Evolutionary conservation across 2,797 vertebrate genomes (phyloP).

Genomic region (Thalassophryne amazonica): DNA sequence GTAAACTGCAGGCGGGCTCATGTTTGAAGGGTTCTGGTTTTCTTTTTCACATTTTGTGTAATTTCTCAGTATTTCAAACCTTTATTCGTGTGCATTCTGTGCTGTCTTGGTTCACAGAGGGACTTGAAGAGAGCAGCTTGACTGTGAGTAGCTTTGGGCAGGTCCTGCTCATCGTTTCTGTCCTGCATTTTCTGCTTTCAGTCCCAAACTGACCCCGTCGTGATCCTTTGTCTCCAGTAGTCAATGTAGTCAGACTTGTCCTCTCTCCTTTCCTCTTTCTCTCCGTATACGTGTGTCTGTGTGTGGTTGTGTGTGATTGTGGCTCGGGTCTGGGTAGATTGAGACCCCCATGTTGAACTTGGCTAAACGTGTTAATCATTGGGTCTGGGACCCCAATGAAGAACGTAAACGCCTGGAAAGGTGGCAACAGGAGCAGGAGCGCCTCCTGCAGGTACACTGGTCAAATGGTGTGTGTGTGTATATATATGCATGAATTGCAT

Average conservation of each 20-base stretch:
- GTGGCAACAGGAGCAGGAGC: constrained; percentile 97
- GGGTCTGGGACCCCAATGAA: constrained; percentile 98
- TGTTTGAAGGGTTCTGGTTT: no score
- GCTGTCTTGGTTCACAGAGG: constrained; percentile 52
- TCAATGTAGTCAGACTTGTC: constrained; percentile 59
- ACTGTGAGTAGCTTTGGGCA: constrained; percentile 68
- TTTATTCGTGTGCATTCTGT: background rate
- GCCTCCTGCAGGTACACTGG: constrained; percentile 89
- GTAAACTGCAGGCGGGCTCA: no score
- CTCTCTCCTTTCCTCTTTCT: constrained; percentile 70
- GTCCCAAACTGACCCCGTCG: constrained; percentile 54
- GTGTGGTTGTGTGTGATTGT: constrained; percentile 22
- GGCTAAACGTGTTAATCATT: constrained; percentile 89
- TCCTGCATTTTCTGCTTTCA: constrained; percentile 40
- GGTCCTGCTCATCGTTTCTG: constrained; percentile 21
- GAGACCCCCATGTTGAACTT: constrained; percentile 85
- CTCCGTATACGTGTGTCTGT: constrained; percentile 42
- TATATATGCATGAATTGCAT: constrained; percentile 38
- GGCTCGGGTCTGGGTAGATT: constrained; percentile 64
- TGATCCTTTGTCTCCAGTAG: constrained; percentile 57
- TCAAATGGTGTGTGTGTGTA: constrained; percentile 29
- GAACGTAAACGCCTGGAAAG: constrained; percentile 93
- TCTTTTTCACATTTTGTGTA: background rate
- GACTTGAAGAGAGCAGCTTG: constrained; percentile 67
- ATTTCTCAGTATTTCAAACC: background rate